These are phyloP conservation scores for Ernsta delagoae DNA, from an alignment of 2,888 invertebrate genomes.

Conservation along the genomic window DNA sequence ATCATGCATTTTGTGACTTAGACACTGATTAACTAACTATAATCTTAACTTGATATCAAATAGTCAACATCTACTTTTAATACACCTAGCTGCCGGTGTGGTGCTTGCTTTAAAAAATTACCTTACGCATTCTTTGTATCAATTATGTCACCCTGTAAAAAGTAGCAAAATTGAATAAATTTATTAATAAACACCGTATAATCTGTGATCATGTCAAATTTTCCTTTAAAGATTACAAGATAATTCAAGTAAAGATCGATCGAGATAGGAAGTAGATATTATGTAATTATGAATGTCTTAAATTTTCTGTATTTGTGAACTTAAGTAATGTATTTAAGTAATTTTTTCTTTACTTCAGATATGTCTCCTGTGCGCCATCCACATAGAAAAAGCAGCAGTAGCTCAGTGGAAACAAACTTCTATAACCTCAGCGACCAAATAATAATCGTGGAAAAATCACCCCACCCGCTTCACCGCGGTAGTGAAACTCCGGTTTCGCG, in stretches of 20 bases:
- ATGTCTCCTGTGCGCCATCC: slow-evolving; percentile 87
- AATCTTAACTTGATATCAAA: no score
- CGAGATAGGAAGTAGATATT: neutral
- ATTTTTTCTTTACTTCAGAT: slow-evolving; percentile 72
- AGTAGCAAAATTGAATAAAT: no score
- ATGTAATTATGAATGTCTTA: neutral
- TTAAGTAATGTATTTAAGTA: neutral
- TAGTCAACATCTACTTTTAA: no score
- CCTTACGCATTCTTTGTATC: no score
- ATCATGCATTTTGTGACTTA: neutral
- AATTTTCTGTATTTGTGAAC: neutral
- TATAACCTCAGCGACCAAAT: slow-evolving; percentile 87
- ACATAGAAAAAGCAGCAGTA: slow-evolving; percentile 86
- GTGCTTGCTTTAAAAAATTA: neutral
- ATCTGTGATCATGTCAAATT: no score
- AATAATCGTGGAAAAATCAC: slow-evolving; percentile 85
- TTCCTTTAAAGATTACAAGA: no score
- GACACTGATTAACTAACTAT: no score
- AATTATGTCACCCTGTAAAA: no score
- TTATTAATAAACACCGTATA: no score
- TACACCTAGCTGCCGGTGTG: no score
- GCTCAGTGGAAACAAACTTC: slow-evolving; percentile 87
- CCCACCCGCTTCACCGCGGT: slow-evolving; percentile 73
- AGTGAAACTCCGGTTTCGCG: slow-evolving; percentile 69
- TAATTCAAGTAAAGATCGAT: no score